A percentile compares a stretch with the other conserved stretches of the same genome.
Conservation (phyloP, 2,113 vertebrate species). For the Vimba vimba region DNA sequence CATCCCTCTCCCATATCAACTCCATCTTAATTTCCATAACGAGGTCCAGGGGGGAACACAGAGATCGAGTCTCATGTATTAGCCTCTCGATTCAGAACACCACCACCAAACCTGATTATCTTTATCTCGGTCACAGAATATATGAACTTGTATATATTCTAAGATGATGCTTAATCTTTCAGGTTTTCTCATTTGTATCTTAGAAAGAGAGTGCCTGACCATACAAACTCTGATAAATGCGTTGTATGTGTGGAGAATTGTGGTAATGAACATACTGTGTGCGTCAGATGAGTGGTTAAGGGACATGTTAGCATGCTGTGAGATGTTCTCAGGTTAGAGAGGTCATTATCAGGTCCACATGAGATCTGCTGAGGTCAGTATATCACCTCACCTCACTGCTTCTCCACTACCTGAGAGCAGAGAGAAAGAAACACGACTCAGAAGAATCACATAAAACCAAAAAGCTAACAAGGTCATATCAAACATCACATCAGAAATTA, state of each 20-base stretch:
- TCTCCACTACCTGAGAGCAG: conserved; percentile 13
- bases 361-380: conserved; percentile 30
- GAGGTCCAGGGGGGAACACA: conserved; percentile 19
- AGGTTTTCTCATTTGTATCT: neutral
- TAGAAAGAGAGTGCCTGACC: neutral
- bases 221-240: neutral
- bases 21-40: conserved; percentile 26
- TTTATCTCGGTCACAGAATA: neutral
- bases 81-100: neutral
- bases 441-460: neutral
- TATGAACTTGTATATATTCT: neutral
- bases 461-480: neutral
- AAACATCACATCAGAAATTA: conserved; percentile 4
- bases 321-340: conserved; percentile 30
- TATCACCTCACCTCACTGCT: conserved; percentile 21
- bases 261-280: conserved; percentile 7
- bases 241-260: neutral
- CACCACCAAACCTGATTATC: neutral
- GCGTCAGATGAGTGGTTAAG: neutral
- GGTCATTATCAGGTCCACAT: conserved; percentile 28
- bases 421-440: neutral
- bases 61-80: neutral
- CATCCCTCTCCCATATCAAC: neutral
- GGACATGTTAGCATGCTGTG: neutral
- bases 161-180: neutral